Conservation (phyloP, 1,140 invertebrate species). For the Apis florea region DNA sequence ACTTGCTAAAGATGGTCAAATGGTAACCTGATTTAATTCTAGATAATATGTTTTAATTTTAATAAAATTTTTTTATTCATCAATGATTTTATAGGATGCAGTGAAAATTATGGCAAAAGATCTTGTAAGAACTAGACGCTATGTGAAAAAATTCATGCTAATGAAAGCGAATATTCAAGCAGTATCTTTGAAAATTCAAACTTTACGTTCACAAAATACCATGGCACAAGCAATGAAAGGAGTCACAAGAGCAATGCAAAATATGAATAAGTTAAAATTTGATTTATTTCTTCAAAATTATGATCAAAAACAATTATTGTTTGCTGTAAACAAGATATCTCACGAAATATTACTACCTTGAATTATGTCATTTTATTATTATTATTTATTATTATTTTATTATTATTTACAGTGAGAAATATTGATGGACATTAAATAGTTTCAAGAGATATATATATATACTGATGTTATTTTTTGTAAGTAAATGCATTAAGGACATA, state of each 20-base stretch:
- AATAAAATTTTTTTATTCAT: slow-evolving; percentile 6
- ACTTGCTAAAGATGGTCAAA: slow-evolving; percentile 99
- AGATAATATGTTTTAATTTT: slow-evolving; percentile 14
- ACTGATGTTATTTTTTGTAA: too few relatives aligned
- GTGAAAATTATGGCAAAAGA: slow-evolving; percentile 99
- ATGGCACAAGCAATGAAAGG: slow-evolving; percentile 99
- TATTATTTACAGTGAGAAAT: too few relatives aligned
- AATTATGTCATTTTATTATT: too few relatives aligned
- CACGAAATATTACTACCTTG: too few relatives aligned
- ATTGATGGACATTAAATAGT: too few relatives aligned
- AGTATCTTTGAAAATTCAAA: slow-evolving; percentile 99
- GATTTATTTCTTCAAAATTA: background rate
- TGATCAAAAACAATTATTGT: background rate
- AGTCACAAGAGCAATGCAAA: slow-evolving; percentile 98
- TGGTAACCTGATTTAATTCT: slow-evolving; percentile 85
- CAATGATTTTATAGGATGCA: slow-evolving; percentile 87
- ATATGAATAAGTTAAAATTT: slow-evolving; percentile 92
- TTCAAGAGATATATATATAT: too few relatives aligned
- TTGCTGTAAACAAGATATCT: background rate
- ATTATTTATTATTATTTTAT: too few relatives aligned
- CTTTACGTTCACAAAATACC: slow-evolving; percentile 98
- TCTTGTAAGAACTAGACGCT: slow-evolving; percentile 96
- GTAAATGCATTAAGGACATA: too few relatives aligned
- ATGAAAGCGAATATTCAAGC: slow-evolving; percentile 99
- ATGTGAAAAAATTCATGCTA: slow-evolving; percentile 99